These are phyloP conservation scores for Sphyrna mokarran DNA, from an alignment of 2,113 vertebrate species.

Conservation along the genomic window DNA sequence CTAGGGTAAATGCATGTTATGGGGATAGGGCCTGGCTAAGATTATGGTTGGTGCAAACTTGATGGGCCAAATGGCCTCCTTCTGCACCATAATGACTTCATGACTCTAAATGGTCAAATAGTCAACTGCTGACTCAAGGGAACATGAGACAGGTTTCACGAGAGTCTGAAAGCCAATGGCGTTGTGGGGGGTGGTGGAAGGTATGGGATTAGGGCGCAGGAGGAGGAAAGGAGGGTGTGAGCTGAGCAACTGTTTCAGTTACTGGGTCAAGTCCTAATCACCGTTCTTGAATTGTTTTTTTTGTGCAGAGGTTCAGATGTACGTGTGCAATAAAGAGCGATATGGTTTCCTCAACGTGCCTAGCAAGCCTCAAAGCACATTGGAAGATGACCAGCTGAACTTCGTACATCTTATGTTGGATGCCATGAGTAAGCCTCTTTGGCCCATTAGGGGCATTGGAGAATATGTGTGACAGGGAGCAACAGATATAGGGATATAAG, in stretches of 20 bases:
- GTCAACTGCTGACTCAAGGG: not conserved
- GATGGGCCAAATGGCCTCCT: too few relatives aligned
- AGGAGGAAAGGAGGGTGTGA: rapidly evolving
- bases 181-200: not conserved
- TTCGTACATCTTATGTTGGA: conserved; percentile 83
- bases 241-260: not conserved
- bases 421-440: conserved; percentile 66
- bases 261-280: not conserved
- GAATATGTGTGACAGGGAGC: not conserved
- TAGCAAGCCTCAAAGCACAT: conserved; percentile 67
- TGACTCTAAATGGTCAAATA: too few relatives aligned
- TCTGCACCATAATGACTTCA: too few relatives aligned
- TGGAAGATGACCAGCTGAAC: conserved; percentile 79
- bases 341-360: conserved; percentile 86
- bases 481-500: not conserved
- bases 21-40: too few relatives aligned
- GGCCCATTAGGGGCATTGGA: not conserved
- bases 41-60: too few relatives aligned
- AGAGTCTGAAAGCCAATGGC: not conserved
- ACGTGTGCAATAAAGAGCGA: conserved; percentile 77
- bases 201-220: not conserved
- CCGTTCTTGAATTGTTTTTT: not conserved
- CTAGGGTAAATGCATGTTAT: too few relatives aligned
- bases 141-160: not conserved
- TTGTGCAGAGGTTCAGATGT: conserved; percentile 63